phyloP scores from a whole-genome alignment of 2,113 vertebrate species.

The Cranoglanis bouderius region DNA sequence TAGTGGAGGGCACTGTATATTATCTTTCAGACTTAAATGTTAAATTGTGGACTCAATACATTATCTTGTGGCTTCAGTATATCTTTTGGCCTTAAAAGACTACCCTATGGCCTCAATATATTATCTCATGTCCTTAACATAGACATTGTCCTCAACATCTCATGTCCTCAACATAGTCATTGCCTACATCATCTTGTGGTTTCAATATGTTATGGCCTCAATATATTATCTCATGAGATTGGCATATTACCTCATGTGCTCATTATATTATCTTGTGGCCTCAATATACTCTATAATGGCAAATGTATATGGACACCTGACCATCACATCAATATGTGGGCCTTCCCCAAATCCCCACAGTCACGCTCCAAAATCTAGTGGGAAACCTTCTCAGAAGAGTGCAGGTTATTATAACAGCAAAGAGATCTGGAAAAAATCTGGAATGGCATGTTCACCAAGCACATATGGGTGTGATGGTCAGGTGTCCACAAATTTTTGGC shows the following conservation, averaged over 20 bases:
- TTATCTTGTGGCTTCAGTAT: too few relatives aligned
- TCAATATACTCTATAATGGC: background rate
- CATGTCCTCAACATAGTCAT: too few relatives aligned
- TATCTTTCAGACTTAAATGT: too few relatives aligned
- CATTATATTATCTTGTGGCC: background rate
- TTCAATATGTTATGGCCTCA: too few relatives aligned
- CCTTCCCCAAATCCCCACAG: background rate
- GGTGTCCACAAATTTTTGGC: background rate
- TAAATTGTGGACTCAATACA: too few relatives aligned
- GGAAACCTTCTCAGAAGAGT: background rate
- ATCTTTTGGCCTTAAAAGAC: background rate
- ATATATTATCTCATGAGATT: background rate
- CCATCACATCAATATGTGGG: background rate
- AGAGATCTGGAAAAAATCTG: background rate
- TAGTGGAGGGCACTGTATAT: too few relatives aligned
- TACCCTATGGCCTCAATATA: too few relatives aligned
- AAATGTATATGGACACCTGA: background rate
- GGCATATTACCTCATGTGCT: background rate
- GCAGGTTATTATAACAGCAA: background rate
- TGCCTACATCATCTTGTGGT: too few relatives aligned
- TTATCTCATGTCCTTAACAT: too few relatives aligned
- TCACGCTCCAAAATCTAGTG: background rate
- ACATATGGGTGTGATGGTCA: background rate
- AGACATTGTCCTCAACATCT: too few relatives aligned
- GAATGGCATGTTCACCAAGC: background rate